Base-by-base conservation (phyloP, 2,888 invertebrate genomes). In the Ichneumoninae sp. region DNA sequence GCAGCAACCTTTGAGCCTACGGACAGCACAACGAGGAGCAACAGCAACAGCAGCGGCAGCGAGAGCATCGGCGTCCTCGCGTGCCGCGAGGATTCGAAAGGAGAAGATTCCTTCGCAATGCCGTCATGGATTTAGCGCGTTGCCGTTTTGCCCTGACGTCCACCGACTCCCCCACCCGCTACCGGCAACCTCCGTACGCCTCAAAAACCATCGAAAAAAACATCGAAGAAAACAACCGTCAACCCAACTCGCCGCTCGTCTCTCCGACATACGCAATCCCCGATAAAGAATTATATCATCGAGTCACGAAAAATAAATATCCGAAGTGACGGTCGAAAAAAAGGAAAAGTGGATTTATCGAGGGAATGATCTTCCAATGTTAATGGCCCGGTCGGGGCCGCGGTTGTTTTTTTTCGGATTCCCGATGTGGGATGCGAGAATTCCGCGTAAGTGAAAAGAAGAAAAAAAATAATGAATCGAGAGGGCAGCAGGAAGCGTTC, bases 81-180 rank as follows among this genome's bases (percentile, higher is more conserved):
- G 89, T 88, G 83, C 87, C 86, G 65, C 74, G 87, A 88, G 88
- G 89, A 91, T 91, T 91, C 88, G 91, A 91, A 92, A 91, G 91
- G 90, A 90, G 81, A 84, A 81, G 90, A 92, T 92, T 92, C 91
- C 89, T 90, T 84, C 87, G 88, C 86, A 87, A 88, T 92, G 91
- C 83, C 88, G 92, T 92, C 91, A 92, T 85, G 89, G 89, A 90
- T 90, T 90, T 89, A 87, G 89, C 88, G 90, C 89, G 89, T 90
- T 91, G 90, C 87, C 88, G 71, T 26, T 22, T 47, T 36, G n/a
- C 83, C 36, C 57, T 40, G 50, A 26, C 63, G 33, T 22, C 68
- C 10, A 47, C 82, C 54, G 16, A 8, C 3, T 19, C 69, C 19
- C 26, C 52, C 44, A 19, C 16, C 44, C 19, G 47, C 30, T 52